A percentile compares a stretch with the other conserved stretches of the same genome.
Conservation (phyloP, 2,113 vertebrate genomes). For the Oncorhynchus mykiss region DNA sequence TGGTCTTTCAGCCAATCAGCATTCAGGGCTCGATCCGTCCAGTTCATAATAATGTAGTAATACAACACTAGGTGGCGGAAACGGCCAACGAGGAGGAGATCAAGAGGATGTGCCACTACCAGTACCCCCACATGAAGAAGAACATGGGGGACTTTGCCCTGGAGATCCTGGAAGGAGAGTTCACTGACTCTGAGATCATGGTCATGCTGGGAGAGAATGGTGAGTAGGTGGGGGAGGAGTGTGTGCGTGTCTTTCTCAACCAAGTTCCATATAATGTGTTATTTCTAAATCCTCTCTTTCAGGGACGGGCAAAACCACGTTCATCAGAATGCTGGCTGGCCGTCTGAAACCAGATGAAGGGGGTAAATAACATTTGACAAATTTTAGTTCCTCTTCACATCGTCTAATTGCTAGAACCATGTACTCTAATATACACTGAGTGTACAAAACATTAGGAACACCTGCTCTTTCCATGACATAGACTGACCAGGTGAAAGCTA, state of each 20-base stretch:
- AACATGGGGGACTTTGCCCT: constrained; percentile 93
- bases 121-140: constrained; percentile 94
- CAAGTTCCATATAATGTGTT: not conserved
- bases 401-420: too few relatives aligned
- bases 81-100: constrained; percentile 97
- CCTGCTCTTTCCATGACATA: too few relatives aligned
- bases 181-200: constrained; percentile 99
- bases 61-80: constrained; percentile 79
- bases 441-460: too few relatives aligned
- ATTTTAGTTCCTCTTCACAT: not conserved
- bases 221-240: constrained; percentile 49
- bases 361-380: constrained; percentile 70
- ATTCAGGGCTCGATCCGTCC: too few relatives aligned
- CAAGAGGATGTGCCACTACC: constrained; percentile 96
- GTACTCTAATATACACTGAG: too few relatives aligned
- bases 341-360: constrained; percentile 91
- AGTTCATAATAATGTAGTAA: too few relatives aligned
- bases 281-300: constrained; percentile 37
- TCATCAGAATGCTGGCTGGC: constrained; percentile 97
- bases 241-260: not conserved
- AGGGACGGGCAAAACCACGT: constrained; percentile 98
- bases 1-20: too few relatives aligned
- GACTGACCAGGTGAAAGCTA: too few relatives aligned
- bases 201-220: constrained; percentile 99
- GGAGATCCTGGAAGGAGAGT: constrained; percentile 90